Conservation (phyloP, 2,113 vertebrate species). For the Sorex fumeus region DNA sequence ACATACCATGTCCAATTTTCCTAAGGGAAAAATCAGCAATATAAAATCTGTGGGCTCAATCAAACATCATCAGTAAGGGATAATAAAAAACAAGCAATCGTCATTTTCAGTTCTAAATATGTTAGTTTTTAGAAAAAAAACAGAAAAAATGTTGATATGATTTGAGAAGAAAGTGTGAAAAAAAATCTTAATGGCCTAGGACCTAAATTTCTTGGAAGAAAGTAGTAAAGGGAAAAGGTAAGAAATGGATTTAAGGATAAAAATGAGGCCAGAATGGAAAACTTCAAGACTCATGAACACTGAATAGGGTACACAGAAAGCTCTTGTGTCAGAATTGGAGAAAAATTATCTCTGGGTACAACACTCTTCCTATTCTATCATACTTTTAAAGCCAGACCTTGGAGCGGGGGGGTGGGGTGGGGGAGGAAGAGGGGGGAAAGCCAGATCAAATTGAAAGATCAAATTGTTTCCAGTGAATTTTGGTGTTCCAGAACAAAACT, state of each 20-base stretch:
- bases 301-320: not conserved
- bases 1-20: not conserved
- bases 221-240: not conserved
- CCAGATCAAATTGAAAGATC: not conserved
- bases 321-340: not conserved
- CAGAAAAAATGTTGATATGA: not conserved
- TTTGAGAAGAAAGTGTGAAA: not conserved
- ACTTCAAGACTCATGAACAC: not conserved
- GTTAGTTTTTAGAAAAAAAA: not conserved
- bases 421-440: too few species aligned
- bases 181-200: not conserved
- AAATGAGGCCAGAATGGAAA: not conserved
- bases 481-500: not conserved
- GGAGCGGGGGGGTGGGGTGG: too few species aligned
- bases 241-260: not conserved
- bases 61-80: not conserved
- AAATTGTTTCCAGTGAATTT: not conserved
- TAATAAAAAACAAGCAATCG: not conserved
- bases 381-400: not conserved
- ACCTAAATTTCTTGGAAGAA: slow-evolving; percentile 15
- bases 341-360: not conserved
- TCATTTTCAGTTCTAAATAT: slow-evolving; percentile 8
- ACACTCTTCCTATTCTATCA: not conserved
- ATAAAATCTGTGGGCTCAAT: not conserved
- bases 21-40: slow-evolving; percentile 34